These are phyloP conservation scores for Chrysolina americana DNA, from an alignment of 2,888 invertebrate genomes.

Conservation along the genomic window DNA sequence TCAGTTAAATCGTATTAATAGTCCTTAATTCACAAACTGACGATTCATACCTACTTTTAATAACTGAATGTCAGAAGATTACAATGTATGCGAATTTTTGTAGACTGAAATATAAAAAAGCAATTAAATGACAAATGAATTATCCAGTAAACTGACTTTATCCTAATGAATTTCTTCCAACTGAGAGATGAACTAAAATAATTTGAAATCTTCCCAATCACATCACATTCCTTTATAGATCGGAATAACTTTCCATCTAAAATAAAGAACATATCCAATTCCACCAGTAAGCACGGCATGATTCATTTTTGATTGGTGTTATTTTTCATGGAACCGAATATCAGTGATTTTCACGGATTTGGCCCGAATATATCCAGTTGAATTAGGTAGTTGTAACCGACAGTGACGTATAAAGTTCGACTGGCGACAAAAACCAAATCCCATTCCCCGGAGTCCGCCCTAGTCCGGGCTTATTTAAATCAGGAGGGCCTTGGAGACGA, in stretches of 20 bases:
- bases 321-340: slow-evolving; percentile 58
- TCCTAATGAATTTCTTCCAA: no score
- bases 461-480: slow-evolving; percentile 70
- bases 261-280: slow-evolving; percentile 41
- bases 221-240: neutral
- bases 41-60: no score
- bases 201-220: neutral
- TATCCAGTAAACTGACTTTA: no score
- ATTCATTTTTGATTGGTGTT: slow-evolving; percentile 58
- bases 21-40: no score
- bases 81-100: no score
- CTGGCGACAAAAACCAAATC: slow-evolving; percentile 69
- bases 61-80: no score
- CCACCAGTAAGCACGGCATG: slow-evolving; percentile 42
- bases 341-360: slow-evolving; percentile 60
- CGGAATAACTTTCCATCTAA: slow-evolving; percentile 17
- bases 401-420: slow-evolving; percentile 68
- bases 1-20: no score
- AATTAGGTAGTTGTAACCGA: slow-evolving; percentile 67
- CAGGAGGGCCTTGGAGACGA: slow-evolving; percentile 68
- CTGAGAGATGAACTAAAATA: no score
- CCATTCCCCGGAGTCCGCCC: slow-evolving; percentile 65
- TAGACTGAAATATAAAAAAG: no score
- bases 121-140: no score
- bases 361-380: slow-evolving; percentile 64